These are phyloP conservation scores for Saccopteryx leptura DNA, from an alignment of 2,113 vertebrate genomes.

Conservation along the genomic window DNA sequence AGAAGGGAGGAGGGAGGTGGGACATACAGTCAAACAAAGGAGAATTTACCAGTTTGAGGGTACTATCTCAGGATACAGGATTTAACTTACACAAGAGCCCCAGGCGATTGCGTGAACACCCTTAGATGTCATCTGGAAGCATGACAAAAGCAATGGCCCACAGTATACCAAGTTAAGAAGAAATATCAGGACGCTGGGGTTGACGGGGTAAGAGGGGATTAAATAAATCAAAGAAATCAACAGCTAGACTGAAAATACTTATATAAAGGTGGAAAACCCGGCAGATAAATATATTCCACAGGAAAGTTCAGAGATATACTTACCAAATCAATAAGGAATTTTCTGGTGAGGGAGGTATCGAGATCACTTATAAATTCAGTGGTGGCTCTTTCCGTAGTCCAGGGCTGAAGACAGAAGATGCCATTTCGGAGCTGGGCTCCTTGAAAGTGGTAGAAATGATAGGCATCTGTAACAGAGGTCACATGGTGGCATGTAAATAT, in stretches of 20 bases:
- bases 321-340: slow-evolving; percentile 21
- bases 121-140: neutral
- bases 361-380: neutral
- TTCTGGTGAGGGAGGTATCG: neutral
- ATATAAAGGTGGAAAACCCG: neutral
- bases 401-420: neutral
- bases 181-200: neutral
- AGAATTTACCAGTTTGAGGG: neutral
- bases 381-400: neutral
- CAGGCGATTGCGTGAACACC: neutral
- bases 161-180: neutral
- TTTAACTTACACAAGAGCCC: neutral
- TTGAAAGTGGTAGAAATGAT: neutral
- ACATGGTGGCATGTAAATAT: neutral
- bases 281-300: neutral
- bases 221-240: neutral
- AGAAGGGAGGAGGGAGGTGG: neutral
- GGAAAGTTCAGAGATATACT: neutral
- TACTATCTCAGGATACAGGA: neutral
- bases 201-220: neutral
- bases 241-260: neutral
- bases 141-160: neutral
- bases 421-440: neutral
- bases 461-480: neutral
- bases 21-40: neutral